phyloP scores from a whole-genome alignment of 2,888 invertebrate genomes.

The Chloromyia formosa region DNA sequence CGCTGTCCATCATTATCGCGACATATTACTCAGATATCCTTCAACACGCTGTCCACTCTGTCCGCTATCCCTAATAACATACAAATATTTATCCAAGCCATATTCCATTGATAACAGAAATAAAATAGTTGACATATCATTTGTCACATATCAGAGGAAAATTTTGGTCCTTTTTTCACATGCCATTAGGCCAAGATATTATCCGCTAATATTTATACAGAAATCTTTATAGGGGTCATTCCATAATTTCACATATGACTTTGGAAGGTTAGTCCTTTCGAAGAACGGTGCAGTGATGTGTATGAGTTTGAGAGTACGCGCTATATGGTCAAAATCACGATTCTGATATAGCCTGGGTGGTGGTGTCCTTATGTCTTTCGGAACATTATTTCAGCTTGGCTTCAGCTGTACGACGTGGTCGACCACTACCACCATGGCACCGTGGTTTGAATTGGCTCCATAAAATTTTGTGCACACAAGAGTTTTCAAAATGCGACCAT shows the following conservation, averaged over 20 bases:
- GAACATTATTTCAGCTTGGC: neutral
- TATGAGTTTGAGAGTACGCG: no score
- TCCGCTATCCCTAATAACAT: neutral
- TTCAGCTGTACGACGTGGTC: neutral
- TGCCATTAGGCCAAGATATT: conserved; percentile 32
- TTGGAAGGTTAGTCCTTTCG: conserved; percentile 1
- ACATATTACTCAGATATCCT: no score
- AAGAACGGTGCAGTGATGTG: neutral
- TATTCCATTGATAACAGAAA: conserved; percentile 19
- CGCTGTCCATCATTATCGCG: no score
- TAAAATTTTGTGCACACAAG: conserved; percentile 7
- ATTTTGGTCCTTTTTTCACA: conserved; percentile 29
- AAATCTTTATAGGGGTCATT: conserved; percentile 23
- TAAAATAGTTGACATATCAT: conserved; percentile 37
- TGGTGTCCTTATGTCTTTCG: neutral
- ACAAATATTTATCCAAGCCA: conserved; percentile 22
- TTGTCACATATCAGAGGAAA: conserved; percentile 24
- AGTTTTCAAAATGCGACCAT: conserved; percentile 13
- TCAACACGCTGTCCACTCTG: no score
- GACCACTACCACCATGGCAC: neutral
- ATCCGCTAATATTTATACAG: conserved; percentile 38
- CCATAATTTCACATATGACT: neutral
- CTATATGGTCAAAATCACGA: neutral
- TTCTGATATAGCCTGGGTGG: neutral
- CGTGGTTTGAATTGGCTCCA: conserved; percentile 5